These are phyloP conservation scores for Pammene aurita DNA, from an alignment of 2,888 invertebrate genomes.

Conservation along the genomic window DNA sequence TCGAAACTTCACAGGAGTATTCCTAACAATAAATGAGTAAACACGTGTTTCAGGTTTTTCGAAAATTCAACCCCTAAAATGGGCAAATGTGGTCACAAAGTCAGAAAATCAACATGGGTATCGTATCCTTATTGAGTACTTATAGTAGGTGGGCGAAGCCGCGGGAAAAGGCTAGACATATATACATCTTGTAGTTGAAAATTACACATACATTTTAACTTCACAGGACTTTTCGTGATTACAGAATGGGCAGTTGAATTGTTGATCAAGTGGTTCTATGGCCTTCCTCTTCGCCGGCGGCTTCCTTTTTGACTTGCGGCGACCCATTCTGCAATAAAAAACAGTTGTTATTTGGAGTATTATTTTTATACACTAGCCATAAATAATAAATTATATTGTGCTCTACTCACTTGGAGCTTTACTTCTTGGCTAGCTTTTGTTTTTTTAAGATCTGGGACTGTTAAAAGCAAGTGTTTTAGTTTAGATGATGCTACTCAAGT, in stretches of 20 bases:
- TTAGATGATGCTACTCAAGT: conserved; percentile 11
- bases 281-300: conserved; percentile 97
- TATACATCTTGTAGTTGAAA: background rate
- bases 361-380: background rate
- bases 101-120: too few species aligned
- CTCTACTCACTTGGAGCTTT: conserved; percentile 15
- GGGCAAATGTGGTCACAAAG: too few species aligned
- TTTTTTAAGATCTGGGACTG: conserved; percentile 1
- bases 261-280: conserved; percentile 95
- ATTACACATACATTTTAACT: conserved; percentile 95
- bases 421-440: conserved; percentile 5
- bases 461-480: background rate
- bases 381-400: background rate
- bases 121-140: too few species aligned
- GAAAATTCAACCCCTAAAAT: too few species aligned
- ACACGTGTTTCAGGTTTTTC: too few species aligned
- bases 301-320: conserved; percentile 98
- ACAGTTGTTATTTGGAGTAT: background rate
- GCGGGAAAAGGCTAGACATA: too few species aligned
- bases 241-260: conserved; percentile 99
- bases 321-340: conserved; percentile 89
- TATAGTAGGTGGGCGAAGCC: too few species aligned
- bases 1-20: too few species aligned
- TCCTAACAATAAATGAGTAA: too few species aligned
- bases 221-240: conserved; percentile 99